A percentile compares a stretch with the other conserved stretches of the same genome.
These are phyloP conservation scores for Panagrolaimus sp. DNA, from an alignment of 1,140 invertebrate genomes.

Conservation along the genomic window DNA sequence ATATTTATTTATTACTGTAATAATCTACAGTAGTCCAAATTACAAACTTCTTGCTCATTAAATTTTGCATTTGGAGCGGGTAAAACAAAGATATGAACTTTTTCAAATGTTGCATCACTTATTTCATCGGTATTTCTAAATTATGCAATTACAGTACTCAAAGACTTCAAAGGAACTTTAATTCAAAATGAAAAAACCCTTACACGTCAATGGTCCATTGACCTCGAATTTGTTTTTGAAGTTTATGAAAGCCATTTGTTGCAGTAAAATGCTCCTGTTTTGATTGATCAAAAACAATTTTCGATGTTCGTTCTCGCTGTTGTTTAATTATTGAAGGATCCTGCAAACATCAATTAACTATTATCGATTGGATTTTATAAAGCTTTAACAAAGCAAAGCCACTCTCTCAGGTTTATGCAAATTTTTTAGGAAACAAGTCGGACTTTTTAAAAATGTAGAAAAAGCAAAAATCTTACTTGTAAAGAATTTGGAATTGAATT, in stretches of 20 bases:
- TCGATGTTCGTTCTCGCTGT: slow-evolving; percentile 23
- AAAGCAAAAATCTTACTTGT: slow-evolving; percentile 4
- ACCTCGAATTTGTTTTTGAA: slow-evolving; percentile 46
- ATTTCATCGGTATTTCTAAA: slow-evolving; percentile 79
- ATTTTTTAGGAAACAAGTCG: no score
- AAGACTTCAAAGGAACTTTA: no score
- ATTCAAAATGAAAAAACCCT: slow-evolving; percentile 23
- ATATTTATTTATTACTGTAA: slow-evolving; percentile 29
- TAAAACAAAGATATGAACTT: slow-evolving; percentile 74
- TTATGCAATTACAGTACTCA: no score
- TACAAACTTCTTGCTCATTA: slow-evolving; percentile 72
- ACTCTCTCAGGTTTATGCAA: no score
- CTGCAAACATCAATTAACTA: not conserved
- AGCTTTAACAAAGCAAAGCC: no score
- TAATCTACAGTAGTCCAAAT: not conserved
- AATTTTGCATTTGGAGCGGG: slow-evolving; percentile 81
- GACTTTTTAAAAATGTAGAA: no score
- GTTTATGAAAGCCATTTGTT: slow-evolving; percentile 40
- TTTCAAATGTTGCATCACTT: slow-evolving; percentile 69
- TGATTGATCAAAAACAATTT: slow-evolving; percentile 54
- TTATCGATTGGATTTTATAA: no score
- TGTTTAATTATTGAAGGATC: slow-evolving; percentile 10
- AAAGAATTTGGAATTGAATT: slow-evolving; percentile 22
- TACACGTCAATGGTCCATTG: slow-evolving; percentile 54
- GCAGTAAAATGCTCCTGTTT: slow-evolving; percentile 55